Base-by-base conservation (phyloP, 2,113 vertebrate genomes). In the Oophaga pumilio region DNA sequence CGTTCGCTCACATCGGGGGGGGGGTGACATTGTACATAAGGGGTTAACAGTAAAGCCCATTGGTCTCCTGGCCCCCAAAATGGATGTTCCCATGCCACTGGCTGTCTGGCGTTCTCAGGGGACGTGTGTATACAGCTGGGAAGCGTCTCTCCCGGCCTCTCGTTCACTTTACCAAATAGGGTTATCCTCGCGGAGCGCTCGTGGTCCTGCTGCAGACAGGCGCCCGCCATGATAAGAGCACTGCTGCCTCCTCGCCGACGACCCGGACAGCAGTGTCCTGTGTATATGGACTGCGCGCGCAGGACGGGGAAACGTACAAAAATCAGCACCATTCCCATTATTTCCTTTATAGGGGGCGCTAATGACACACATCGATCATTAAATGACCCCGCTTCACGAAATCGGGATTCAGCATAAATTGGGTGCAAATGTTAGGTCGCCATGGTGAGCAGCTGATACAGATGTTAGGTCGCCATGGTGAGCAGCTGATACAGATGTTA, bases 11-110 rank as follows among this genome's bases (percentile, higher is more conserved):
- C n/a, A n/a, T n/a, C n/a, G n/a, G n/a, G n/a, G n/a, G n/a, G n/a
- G n/a, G n/a, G n/a, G n/a, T n/a, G n/a, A n/a, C n/a, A n/a, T n/a
- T n/a, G n/a, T 20, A 15, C 12, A 2, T 1, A 18, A 1, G 22
- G 85, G 62, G 85, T 86, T 86, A 86, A 86, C 14, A 8, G 11
- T 9, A 17, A 17, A 49, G 28, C 33, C 50, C 84, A n/a, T n/a
- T 6, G 57, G 12, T 43, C 71, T 43, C 52, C 52, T 60, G 66
- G 50, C 82, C 82, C 33, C 73, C 68, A 59, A 10, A 13, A 22
- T 80, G 66, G 79, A 76, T 64, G 86, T 87, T 87, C 86, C 86
- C 86, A 87, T 87, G 86, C 86, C 86, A 87, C 86, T 76, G 33
- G 49, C 6, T 87, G 86, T 87, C 79, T 53, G 7, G 56, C 7